These are phyloP conservation scores for Galerucella calmariensis DNA, from an alignment of 2,888 invertebrate species.

Conservation along the genomic window DNA sequence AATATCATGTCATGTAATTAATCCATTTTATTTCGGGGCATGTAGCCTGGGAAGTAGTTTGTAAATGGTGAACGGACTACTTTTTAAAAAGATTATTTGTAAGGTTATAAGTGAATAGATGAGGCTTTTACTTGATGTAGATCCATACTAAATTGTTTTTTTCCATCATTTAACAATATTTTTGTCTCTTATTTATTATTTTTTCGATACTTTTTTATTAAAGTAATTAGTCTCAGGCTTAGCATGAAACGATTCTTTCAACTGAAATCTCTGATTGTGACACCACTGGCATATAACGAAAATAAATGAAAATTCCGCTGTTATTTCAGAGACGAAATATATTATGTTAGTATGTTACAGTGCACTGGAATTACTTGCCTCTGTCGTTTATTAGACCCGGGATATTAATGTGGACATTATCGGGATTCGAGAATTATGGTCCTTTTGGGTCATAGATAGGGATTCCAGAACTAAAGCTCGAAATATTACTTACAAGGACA, in stretches of 20 bases:
- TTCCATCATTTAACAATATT: too few species aligned
- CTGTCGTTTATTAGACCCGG: slow-evolving; percentile 35
- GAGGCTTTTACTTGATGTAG: too few species aligned
- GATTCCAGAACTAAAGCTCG: slow-evolving; percentile 20
- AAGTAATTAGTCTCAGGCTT: too few species aligned
- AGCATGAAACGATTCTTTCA: neutral
- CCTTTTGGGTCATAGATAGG: slow-evolving; percentile 31
- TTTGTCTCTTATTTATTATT: too few species aligned
- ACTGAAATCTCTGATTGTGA: neutral
- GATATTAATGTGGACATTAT: slow-evolving; percentile 36
- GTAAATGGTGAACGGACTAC: too few species aligned
- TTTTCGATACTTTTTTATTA: too few species aligned
- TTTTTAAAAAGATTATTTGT: too few species aligned
- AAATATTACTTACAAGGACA: slow-evolving; percentile 25
- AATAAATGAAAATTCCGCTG: slow-evolving; percentile 14
- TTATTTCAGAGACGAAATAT: slow-evolving; percentile 18
- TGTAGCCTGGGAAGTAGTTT: too few species aligned
- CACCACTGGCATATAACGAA: slow-evolving; percentile 10
- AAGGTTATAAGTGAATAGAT: too few species aligned
- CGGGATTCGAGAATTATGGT: slow-evolving; percentile 29
- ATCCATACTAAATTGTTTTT: too few species aligned
- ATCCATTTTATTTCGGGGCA: too few species aligned
- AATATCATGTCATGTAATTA: too few species aligned
- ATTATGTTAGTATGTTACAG: slow-evolving; percentile 35
- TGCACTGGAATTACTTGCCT: slow-evolving; percentile 33